phyloP scores from a whole-genome alignment of 2,113 vertebrate species.

The Phalacrocorax carbo region DNA sequence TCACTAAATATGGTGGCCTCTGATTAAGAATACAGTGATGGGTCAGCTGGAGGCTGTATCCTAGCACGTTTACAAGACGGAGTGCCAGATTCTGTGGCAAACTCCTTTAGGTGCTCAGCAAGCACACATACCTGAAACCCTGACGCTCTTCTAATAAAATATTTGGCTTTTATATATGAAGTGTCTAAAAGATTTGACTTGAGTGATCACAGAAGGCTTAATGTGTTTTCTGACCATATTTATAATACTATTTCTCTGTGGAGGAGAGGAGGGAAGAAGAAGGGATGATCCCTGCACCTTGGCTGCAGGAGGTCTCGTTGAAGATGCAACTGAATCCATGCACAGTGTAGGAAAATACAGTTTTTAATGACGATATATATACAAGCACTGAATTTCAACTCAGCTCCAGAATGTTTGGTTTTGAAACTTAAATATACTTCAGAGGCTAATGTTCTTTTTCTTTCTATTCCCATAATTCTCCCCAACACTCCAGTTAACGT shows the following conservation, averaged over 20 bases:
- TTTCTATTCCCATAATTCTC: background rate
- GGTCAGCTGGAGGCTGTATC: background rate
- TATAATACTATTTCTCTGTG: background rate
- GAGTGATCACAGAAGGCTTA: background rate
- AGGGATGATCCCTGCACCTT: background rate
- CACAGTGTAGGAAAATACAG: fast-evolving
- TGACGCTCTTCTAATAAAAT: background rate
- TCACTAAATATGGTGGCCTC: background rate
- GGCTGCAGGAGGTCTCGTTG: background rate
- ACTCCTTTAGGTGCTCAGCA: background rate
- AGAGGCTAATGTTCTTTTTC: background rate
- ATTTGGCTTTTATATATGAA: background rate
- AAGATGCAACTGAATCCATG: background rate
- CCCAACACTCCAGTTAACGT: background rate
- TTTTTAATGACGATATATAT: background rate
- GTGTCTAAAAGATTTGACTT: background rate
- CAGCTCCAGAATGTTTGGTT: background rate
- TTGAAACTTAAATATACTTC: background rate
- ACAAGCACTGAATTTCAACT: background rate
- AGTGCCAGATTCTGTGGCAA: background rate
- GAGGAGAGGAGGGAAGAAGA: background rate
- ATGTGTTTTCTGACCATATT: background rate
- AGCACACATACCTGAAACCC: fast-evolving
- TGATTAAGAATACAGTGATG: background rate
- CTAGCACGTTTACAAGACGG: background rate